Conservation (phyloP, 2,888 invertebrate species). For the Napeogenes sylphis region DNA sequence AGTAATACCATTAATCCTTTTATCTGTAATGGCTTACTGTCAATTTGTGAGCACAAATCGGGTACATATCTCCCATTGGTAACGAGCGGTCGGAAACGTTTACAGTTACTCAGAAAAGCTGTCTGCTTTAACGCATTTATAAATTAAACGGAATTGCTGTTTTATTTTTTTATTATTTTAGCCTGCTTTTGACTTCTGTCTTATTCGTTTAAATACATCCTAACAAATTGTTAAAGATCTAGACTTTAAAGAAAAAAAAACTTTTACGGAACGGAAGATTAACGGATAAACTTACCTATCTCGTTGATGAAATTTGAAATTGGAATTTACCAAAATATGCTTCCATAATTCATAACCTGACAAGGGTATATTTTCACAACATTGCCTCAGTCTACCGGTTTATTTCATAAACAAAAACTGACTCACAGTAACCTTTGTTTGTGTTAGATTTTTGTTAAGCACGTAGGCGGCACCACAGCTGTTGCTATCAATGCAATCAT, state of each 20-base stretch:
- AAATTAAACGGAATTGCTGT: background rate
- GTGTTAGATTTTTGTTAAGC: slow-evolving; percentile 15
- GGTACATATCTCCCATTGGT: slow-evolving; percentile 21
- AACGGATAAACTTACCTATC: no score
- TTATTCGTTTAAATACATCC: background rate
- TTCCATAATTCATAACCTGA: background rate
- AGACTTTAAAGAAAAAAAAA: background rate
- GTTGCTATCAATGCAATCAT: slow-evolving; percentile 14
- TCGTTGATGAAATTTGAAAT: no score
- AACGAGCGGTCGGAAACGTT: slow-evolving; percentile 9
- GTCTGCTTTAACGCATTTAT: background rate
- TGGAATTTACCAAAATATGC: no score
- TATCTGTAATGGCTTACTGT: slow-evolving; percentile 34
- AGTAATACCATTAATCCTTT: slow-evolving; percentile 34
- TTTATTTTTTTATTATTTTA: background rate
- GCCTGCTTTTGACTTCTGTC: background rate
- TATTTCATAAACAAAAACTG: slow-evolving; percentile 18
- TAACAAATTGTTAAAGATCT: background rate
- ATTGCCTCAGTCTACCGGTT: slow-evolving; percentile 9
- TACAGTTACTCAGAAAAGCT: slow-evolving; percentile 18
- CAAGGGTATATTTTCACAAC: background rate
- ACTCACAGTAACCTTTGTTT: slow-evolving; percentile 20
- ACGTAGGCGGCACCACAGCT: slow-evolving; percentile 17
- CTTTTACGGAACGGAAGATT: no score
- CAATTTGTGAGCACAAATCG: slow-evolving; percentile 29